Conservation (phyloP, 2,113 vertebrate genomes). For the Vidua chalybeata region DNA sequence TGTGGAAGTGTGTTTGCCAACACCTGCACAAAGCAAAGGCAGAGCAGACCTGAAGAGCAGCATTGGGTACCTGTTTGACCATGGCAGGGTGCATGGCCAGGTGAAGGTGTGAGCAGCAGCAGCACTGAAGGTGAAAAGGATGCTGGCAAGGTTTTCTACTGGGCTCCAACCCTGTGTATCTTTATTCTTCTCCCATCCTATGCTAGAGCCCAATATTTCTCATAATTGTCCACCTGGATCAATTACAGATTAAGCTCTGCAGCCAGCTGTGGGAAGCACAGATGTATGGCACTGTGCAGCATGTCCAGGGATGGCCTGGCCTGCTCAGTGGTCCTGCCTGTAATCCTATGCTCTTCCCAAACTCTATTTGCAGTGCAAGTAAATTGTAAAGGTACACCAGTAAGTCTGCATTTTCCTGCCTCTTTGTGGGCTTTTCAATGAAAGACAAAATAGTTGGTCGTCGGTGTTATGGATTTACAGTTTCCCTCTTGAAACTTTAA, state of each 20-base stretch:
- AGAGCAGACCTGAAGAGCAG: constrained; percentile 15
- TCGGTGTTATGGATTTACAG: background rate
- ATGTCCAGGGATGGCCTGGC: background rate
- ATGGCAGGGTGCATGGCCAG: background rate
- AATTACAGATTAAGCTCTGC: background rate
- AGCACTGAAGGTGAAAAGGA: background rate
- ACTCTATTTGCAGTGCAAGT: background rate
- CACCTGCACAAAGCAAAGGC: background rate
- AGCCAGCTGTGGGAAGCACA: background rate
- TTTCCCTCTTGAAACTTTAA: background rate
- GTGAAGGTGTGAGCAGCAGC: background rate
- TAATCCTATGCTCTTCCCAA: background rate
- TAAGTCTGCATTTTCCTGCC: background rate
- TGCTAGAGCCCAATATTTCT: background rate
- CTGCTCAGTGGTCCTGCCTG: background rate
- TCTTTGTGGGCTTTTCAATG: background rate
- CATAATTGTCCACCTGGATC: constrained; percentile 31
- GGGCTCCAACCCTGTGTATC: background rate
- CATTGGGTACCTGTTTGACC: background rate
- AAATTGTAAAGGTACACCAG: background rate
- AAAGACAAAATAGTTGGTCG: background rate
- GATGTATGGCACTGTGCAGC: background rate
- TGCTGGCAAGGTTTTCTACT: background rate
- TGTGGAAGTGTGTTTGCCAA: background rate
- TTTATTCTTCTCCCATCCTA: background rate